Evolutionary conservation across 2,113 vertebrate genomes (phyloP), one percentile per base, ranked within the genome.

Genomic region (Mastomys natalensis): DNA sequence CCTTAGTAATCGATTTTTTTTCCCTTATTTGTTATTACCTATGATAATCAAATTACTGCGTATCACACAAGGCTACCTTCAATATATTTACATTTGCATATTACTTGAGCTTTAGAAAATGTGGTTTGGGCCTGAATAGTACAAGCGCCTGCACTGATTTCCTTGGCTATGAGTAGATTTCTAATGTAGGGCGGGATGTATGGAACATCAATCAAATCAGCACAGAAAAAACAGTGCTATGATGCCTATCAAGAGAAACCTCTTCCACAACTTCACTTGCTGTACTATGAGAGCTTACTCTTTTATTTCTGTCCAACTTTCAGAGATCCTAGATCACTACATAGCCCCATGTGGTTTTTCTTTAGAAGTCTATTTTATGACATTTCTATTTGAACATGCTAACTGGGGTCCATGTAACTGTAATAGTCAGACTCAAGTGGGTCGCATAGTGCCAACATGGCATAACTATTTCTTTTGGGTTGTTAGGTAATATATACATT

Each of bases 31-130:
- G 91, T 64, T 93, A 95, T 95, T 13, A 37, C 22, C 5, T 16
- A 24, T 66, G 68, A 29, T 64, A 93, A 13, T 80, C n/a, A 87
- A 90, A 92, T 95, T 90, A 8, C 48, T 94, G 15, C 13, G 24
- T 89, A 45, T 17, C 19, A 19, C 16, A 88, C 34, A 95, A 72
- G 40, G 19, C 4, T 24, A 68, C 2, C 73, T 60, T 86, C 51
- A 58, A 48, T 89, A 89, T 64, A 66, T 3, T 66, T 92, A 74
- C 58, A 34, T 66, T 6, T 78, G 9, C 55, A 22, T 90, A 72
- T 45, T 8, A 58, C 37, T 26, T 29, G 21, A n/a, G 3, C n/a
- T 70, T 60, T 85, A 37, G 60, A 89, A 72, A 95, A 31, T 87
- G 16, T 19, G 53, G 51, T 37, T 5, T 89, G 1, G 5, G 1